Evolutionary conservation across 2,888 invertebrate species (phyloP), one percentile per base, ranked within the genome.

Genomic region (Nymphalis urticae): DNA sequence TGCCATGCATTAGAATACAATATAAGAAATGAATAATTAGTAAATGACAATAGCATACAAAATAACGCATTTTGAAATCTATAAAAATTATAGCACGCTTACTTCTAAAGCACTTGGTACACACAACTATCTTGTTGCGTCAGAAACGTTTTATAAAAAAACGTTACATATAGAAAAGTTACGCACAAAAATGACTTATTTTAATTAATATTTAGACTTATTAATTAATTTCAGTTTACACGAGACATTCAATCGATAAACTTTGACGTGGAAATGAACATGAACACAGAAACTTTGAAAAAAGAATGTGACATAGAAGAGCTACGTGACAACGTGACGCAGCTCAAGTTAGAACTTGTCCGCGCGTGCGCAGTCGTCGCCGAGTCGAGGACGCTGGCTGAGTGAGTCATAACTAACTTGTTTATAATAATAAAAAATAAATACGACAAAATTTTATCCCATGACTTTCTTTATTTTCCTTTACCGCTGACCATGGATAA

Each of bases 281-380:
- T 85, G 72, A 84, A 88, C 70, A 75, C 84, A 0, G 86, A 86
- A 50, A 79, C 86, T 36, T 67, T 92, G 7, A 85, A 84, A 64
- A 89, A 86, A 16, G 87, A 89, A 16, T 91, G 89, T 71, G 84
- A 83, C 0, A 69, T 90, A 10, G 90, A 92, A 9, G 89, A 90
- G 2, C 71, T 93, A n/a, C 84, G 87, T 16, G 81, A 80, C 16
- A 86, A 86, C 6, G 82, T 93, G 2, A 80, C 88, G 1, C 88
- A 89, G 48, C 76, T 92, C 10, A 93, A 93, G 72, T 68, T 92
- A 65, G 91, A 92, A 65, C 71, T 93, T 1, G 91, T 93, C 0
- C 85, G 90, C 8, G 81, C 92, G 0, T 92, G 91, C 73, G 92
- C 92, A 0, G 86, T 90, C 0, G 84, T 93, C 0, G 92, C 93